Conservation (phyloP, 2,888 invertebrate genomes). For the Octodonta nipae region DNA sequence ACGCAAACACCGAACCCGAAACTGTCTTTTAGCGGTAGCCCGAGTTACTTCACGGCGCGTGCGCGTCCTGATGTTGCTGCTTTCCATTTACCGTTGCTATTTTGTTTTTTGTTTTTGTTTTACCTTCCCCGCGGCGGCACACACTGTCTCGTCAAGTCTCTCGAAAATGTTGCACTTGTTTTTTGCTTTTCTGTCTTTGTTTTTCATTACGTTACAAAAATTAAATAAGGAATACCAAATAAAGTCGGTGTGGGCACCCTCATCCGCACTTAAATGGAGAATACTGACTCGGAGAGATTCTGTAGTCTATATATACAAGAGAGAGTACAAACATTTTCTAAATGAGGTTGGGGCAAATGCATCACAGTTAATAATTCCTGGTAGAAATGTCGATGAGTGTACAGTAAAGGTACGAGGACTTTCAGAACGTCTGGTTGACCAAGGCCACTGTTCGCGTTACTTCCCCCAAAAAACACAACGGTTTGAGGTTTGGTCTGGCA, state of each 20-base stretch:
- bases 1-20: constrained; percentile 11
- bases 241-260: constrained; percentile 18
- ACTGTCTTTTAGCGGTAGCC: constrained; percentile 5
- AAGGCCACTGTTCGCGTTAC: too few relatives aligned
- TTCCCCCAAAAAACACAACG: too few relatives aligned
- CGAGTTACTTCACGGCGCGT: constrained; percentile 2
- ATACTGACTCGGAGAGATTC: constrained; percentile 26
- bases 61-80: not conserved
- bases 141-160: constrained; percentile 12
- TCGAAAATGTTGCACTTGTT: constrained; percentile 21
- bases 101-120: constrained; percentile 7
- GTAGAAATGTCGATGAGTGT: not conserved
- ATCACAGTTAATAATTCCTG: not conserved
- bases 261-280: constrained; percentile 13
- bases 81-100: not conserved
- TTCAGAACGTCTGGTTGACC: too few relatives aligned
- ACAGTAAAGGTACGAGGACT: not conserved
- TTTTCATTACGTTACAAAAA: too few relatives aligned
- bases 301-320: constrained; percentile 5
- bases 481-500: too few relatives aligned
- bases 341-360: not conserved
- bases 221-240: constrained; percentile 22
- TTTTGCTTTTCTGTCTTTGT: too few relatives aligned
- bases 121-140: constrained; percentile 4
- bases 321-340: too few relatives aligned